phyloP scores from a whole-genome alignment of 2,113 vertebrate genomes.

The Odocoileus virginianus region DNA sequence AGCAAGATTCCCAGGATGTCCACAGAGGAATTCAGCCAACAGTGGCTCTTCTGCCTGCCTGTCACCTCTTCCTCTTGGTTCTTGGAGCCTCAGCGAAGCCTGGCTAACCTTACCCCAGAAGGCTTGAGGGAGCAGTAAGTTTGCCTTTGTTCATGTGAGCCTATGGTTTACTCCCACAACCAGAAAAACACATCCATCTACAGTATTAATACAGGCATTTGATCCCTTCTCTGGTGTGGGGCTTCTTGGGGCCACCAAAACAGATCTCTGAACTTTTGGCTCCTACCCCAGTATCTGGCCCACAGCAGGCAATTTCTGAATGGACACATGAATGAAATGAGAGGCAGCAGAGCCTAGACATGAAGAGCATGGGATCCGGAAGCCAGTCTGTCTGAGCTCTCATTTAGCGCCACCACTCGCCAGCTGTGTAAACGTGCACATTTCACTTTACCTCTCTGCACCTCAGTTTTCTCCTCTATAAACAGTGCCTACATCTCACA shows the following conservation, averaged over 20 bases:
- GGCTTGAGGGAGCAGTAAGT: not conserved
- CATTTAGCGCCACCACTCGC: not conserved
- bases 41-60: not conserved
- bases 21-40: not conserved
- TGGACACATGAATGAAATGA: not conserved
- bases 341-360: not conserved
- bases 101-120: not conserved
- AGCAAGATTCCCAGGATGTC: not conserved
- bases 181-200: not conserved
- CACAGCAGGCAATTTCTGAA: not conserved
- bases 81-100: not conserved
- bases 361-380: not conserved
- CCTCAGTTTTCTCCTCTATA: not conserved
- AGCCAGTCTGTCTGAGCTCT: not conserved
- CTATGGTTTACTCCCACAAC: not conserved
- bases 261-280: not conserved
- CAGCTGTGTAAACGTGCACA: not conserved
- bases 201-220: not conserved
- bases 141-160: not conserved
- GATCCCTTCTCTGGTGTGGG: not conserved
- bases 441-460: not conserved
- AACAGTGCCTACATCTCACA: not conserved
- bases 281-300: not conserved
- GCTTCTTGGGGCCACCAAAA: not conserved
- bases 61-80: not conserved